Conservation (phyloP, 1,140 invertebrate species). For the Manduca sexta region DNA sequence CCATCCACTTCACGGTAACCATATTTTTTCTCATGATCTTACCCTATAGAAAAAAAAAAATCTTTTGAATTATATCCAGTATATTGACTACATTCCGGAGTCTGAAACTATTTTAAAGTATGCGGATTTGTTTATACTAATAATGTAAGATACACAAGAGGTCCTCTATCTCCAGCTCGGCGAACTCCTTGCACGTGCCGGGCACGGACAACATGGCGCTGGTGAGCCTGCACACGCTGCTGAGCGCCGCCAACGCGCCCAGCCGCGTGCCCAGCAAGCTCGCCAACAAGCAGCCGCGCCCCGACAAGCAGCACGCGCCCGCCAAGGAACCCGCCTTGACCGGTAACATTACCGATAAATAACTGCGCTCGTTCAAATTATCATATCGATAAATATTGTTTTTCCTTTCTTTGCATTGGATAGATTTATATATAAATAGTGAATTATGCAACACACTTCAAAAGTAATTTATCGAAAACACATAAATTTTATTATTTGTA, state of each 20-base stretch:
- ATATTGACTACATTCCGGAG: no score
- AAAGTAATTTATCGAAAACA: no score
- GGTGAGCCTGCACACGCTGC: slow-evolving; percentile 49
- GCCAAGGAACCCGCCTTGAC: slow-evolving; percentile 32
- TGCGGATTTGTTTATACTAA: neutral
- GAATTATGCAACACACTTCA: no score
- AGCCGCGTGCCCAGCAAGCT: slow-evolving; percentile 23
- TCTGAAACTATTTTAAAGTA: neutral
- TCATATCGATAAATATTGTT: no score
- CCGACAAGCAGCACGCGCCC: slow-evolving; percentile 19
- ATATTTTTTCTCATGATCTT: neutral
- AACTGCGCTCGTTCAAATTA: no score
- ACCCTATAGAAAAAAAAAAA: neutral
- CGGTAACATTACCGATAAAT: slow-evolving; percentile 16
- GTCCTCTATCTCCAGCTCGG: slow-evolving; percentile 25
- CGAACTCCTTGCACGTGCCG: slow-evolving; percentile 36
- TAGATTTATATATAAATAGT: no score
- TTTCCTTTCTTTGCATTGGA: no score
- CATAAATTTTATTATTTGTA: no score
- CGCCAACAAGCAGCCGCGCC: slow-evolving; percentile 19
- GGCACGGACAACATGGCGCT: slow-evolving; percentile 43
- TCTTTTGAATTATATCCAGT: neutral
- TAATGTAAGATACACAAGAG: neutral
- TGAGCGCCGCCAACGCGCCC: slow-evolving; percentile 37
- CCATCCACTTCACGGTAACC: slow-evolving; percentile 43